Evolutionary conservation across 1,140 invertebrate genomes (phyloP).

Genomic region (Drosophila tani): DNA sequence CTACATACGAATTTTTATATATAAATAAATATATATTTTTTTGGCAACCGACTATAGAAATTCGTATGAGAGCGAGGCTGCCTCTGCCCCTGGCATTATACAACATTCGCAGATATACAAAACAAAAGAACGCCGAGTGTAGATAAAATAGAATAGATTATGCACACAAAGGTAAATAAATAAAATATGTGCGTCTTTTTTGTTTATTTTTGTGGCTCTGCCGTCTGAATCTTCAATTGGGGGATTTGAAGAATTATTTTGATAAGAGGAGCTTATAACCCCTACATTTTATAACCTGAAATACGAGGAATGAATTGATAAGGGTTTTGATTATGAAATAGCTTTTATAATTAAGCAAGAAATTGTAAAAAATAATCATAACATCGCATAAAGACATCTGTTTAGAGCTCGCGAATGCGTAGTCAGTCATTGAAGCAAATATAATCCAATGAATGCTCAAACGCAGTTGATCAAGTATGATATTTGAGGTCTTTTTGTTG

Average conservation of each 20-base stretch:
- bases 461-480: background rate
- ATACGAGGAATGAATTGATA: background rate
- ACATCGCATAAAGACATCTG: background rate
- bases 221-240: background rate
- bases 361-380: background rate
- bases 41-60: slow-evolving; percentile 61
- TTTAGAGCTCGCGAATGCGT: too few relatives aligned
- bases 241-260: slow-evolving; percentile 10
- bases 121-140: slow-evolving; percentile 26
- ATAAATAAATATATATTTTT: slow-evolving; percentile 21
- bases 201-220: slow-evolving; percentile 23
- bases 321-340: background rate
- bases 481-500: slow-evolving; percentile 1
- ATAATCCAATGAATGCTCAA: background rate
- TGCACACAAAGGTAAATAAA: slow-evolving; percentile 50
- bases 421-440: background rate
- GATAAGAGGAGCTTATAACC: slow-evolving; percentile 8
- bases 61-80: slow-evolving; percentile 22
- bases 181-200: slow-evolving; percentile 33
- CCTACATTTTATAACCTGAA: background rate
- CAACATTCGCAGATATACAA: slow-evolving; percentile 39
- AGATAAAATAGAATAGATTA: slow-evolving; percentile 35
- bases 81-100: slow-evolving; percentile 47
- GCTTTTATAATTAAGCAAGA: background rate
- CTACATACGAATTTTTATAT: slow-evolving; percentile 3